These are phyloP conservation scores for Eptesicus fuscus DNA, from an alignment of 2,113 vertebrate genomes.

Conservation along the genomic window DNA sequence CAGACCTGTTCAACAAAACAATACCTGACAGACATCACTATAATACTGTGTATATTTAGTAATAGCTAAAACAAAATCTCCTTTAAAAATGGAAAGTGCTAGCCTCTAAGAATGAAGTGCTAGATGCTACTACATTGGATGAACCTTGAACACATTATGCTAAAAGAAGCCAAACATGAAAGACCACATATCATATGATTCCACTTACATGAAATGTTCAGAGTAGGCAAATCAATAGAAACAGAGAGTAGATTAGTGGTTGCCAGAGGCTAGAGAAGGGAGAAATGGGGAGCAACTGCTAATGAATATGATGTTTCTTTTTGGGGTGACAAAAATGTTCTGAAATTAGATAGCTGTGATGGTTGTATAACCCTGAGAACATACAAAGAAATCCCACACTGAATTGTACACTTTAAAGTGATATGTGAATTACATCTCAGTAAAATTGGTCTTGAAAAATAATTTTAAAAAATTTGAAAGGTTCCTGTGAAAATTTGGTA, in stretches of 20 bases:
- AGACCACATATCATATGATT: background rate
- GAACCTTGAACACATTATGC: background rate
- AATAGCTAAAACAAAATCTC: background rate
- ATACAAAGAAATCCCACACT: background rate
- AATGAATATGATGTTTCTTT: slow-evolving; percentile 39
- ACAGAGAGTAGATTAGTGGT: slow-evolving; percentile 35
- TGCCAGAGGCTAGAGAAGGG: background rate
- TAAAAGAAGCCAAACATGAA: slow-evolving; percentile 22
- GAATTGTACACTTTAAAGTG: background rate
- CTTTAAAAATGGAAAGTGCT: background rate
- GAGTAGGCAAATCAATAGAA: slow-evolving; percentile 46
- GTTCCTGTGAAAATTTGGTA: background rate
- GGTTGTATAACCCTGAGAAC: background rate
- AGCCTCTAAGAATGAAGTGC: background rate
- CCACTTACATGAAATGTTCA: slow-evolving; percentile 38
- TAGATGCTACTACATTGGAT: background rate
- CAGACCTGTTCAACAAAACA: background rate
- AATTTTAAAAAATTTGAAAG: background rate
- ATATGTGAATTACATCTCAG: background rate
- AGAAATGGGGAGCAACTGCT: background rate
- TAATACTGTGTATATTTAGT: background rate
- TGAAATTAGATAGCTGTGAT: slow-evolving; percentile 45
- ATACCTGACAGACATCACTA: background rate
- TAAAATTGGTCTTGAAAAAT: background rate
- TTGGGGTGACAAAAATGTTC: slow-evolving; percentile 5